Conservation (phyloP, 2,113 vertebrate species). For the Plestiodon gilberti region DNA sequence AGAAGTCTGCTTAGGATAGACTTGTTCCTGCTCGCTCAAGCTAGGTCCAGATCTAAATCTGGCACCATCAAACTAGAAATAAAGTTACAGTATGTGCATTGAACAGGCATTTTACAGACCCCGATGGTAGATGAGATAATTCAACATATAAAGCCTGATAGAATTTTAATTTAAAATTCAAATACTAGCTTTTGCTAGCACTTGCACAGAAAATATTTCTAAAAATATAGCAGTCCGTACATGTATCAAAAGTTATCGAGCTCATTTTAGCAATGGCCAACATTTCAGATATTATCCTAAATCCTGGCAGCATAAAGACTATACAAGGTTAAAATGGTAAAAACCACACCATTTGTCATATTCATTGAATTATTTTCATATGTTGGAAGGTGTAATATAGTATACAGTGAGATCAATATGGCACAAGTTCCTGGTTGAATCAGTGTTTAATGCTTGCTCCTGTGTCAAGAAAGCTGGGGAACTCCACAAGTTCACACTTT, state of each 20-base stretch:
- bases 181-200: neutral
- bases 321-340: neutral
- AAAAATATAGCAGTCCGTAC: neutral
- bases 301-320: neutral
- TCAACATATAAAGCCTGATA: neutral
- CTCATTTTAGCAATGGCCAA: neutral
- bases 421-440: neutral
- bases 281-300: slow-evolving; percentile 10
- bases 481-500: too few relatives aligned
- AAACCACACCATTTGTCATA: neutral
- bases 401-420: rapidly evolving
- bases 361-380: neutral
- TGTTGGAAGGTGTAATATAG: neutral
- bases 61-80: neutral
- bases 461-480: neutral
- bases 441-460: slow-evolving; percentile 3
- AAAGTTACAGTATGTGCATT: rapidly evolving
- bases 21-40: neutral
- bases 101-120: neutral
- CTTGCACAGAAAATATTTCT: neutral
- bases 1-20: rapidly evolving
- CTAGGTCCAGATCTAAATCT: neutral
- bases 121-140: rapidly evolving
- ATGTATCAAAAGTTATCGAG: neutral
- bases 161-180: neutral